phyloP scores from a whole-genome alignment of 2,888 invertebrate species.

The Herminia tarsipennalis region DNA sequence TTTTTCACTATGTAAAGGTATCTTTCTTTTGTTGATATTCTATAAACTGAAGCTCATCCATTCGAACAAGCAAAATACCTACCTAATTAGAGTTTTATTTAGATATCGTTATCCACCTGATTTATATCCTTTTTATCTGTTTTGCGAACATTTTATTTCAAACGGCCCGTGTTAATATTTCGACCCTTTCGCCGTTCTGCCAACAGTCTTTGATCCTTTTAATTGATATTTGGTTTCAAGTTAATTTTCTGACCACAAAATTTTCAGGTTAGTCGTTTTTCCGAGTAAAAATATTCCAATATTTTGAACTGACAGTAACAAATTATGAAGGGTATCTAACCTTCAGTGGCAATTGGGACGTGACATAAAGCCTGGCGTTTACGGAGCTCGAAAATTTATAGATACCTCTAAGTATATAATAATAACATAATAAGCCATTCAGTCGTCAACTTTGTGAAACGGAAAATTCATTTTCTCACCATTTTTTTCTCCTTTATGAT shows the following conservation, averaged over 20 bases:
- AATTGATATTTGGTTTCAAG: conserved; percentile 60
- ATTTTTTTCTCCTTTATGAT: conserved; percentile 55
- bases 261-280: conserved; percentile 5
- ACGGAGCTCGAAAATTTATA: not conserved
- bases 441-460: conserved; percentile 44
- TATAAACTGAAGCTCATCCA: not conserved
- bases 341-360: not conserved
- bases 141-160: conserved; percentile 49
- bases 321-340: not conserved
- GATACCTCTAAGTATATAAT: not conserved
- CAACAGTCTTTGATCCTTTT: conserved; percentile 62
- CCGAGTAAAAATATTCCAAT: not conserved
- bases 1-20: too few relatives aligned
- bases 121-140: conserved; percentile 45
- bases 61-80: conserved; percentile 2
- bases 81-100: conserved; percentile 33
- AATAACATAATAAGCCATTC: conserved; percentile 34
- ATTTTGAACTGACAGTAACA: not conserved
- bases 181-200: conserved; percentile 53
- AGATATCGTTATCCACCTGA: conserved; percentile 26
- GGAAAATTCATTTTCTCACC: conserved; percentile 57
- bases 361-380: conserved; percentile 9
- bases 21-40: not conserved
- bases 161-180: conserved; percentile 52
- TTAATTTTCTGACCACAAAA: conserved; percentile 42